Percentiles rank a stretch among this genome's conserved stretches.
Evolutionary conservation across 2,113 vertebrate species (phyloP).

Genomic region (Pterophyllum scalare): DNA sequence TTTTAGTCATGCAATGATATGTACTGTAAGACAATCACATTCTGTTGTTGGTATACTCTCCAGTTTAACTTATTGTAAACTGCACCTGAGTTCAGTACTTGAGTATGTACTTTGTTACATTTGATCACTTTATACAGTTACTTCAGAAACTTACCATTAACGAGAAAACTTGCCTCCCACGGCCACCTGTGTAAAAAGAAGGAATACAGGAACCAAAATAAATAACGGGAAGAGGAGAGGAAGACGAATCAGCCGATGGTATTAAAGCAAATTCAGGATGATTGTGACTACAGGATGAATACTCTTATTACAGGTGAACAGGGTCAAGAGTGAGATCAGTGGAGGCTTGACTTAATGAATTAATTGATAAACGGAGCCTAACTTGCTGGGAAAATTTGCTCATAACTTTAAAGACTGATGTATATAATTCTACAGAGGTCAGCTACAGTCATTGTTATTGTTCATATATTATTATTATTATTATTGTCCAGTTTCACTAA

Average conservation of each 20-base stretch:
- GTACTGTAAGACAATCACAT: background rate
- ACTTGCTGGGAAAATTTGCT: background rate
- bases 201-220: background rate
- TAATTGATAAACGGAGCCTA: background rate
- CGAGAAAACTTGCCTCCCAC: slow-evolving; percentile 70
- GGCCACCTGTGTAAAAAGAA: slow-evolving; percentile 58
- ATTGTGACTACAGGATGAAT: background rate
- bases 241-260: background rate
- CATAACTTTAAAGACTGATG: background rate
- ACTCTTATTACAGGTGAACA: background rate
- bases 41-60: background rate
- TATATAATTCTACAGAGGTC: background rate
- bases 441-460: background rate
- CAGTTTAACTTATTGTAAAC: background rate
- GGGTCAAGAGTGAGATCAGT: background rate
- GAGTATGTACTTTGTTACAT: background rate
- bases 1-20: background rate
- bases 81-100: background rate
- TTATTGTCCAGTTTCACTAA: no score
- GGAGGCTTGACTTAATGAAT: background rate
- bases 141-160: slow-evolving; percentile 67
- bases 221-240: background rate
- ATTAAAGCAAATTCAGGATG: background rate
- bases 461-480: no score
- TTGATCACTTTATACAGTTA: background rate